Conservation (phyloP, 2,113 vertebrate genomes). For the Saiga tatarica region DNA sequence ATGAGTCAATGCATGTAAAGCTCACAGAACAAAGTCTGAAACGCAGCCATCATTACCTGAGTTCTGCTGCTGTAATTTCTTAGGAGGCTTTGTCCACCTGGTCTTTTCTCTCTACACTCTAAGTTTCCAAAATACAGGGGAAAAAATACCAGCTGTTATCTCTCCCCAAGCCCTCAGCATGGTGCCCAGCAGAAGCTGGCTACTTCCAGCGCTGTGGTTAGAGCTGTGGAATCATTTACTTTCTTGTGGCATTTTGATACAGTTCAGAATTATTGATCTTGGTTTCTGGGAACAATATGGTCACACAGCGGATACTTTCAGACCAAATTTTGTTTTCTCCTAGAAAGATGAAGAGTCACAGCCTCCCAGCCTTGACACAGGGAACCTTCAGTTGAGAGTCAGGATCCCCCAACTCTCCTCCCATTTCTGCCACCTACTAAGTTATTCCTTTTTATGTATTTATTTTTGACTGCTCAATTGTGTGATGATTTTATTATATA, state of each 20-base stretch:
- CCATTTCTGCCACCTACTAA: neutral
- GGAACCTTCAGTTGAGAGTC: neutral
- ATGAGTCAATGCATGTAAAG: rapidly evolving
- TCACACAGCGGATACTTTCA: conserved; percentile 58
- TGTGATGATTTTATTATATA: neutral
- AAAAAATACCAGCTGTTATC: neutral
- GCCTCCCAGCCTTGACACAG: neutral
- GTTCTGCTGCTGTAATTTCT: neutral
- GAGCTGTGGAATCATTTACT: conserved; percentile 64
- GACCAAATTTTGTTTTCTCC: conserved; percentile 57
- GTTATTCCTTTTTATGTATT: neutral
- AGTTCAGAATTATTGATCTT: conserved; percentile 76
- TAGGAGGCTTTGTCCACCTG: neutral
- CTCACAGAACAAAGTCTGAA: neutral
- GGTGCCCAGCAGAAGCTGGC: neutral
- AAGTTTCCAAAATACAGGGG: neutral
- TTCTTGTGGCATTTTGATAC: conserved; percentile 75
- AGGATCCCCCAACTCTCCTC: neutral
- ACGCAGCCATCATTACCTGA: rapidly evolving
- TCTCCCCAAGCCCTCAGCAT: neutral
- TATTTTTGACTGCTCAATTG: neutral
- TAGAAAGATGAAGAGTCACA: neutral
- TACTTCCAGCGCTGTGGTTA: neutral
- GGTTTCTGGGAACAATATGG: conserved; percentile 74
- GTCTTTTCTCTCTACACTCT: neutral